A percentile compares a stretch with the other conserved stretches of the same genome.
These are phyloP conservation scores for Galemys pyrenaicus DNA, from an alignment of 2,113 vertebrate genomes.

Conservation along the genomic window DNA sequence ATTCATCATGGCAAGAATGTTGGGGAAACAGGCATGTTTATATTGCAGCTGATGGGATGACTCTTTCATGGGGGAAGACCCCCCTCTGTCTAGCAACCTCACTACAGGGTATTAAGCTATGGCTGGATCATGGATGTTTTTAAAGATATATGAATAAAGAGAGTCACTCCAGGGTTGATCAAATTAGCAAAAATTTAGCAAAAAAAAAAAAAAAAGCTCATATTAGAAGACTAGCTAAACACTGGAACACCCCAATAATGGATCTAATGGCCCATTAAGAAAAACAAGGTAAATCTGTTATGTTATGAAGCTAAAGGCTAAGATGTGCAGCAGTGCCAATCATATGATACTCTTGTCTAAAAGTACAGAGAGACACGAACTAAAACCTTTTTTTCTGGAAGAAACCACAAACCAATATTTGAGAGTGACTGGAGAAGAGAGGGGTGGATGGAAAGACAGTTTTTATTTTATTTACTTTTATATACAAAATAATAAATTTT, in stretches of 20 bases:
- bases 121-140: not conserved
- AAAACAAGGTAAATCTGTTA: not conserved
- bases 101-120: not conserved
- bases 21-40: not conserved
- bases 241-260: not conserved
- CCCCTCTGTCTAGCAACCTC: not conserved
- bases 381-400: not conserved
- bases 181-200: not conserved
- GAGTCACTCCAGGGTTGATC: not conserved
- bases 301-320: not conserved
- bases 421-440: not conserved
- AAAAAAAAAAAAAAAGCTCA: not conserved
- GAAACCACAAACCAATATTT: not conserved
- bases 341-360: not conserved
- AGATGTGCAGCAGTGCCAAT: not conserved
- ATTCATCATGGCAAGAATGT: not conserved
- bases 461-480: no score
- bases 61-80: not conserved
- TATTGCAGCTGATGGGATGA: rapidly evolving
- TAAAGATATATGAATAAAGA: not conserved
- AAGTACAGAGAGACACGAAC: not conserved
- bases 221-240: not conserved
- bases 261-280: not conserved
- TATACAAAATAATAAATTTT: no score
- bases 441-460: not conserved